Evolutionary conservation across 2,888 invertebrate species (phyloP).

Genomic region (Vanessa cardui): DNA sequence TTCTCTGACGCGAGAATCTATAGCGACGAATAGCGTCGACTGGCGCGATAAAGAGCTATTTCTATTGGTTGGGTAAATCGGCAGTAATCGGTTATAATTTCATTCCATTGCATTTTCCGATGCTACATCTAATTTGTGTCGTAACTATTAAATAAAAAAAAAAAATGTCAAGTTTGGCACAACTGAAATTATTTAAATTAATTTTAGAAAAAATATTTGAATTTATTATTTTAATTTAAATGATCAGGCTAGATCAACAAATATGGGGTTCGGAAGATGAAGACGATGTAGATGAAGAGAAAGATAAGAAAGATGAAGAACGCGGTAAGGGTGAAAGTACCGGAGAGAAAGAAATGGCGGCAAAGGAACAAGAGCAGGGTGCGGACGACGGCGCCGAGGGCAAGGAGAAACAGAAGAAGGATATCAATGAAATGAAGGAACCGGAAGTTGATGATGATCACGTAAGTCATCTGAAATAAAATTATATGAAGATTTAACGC

Average conservation of each 20-base stretch:
- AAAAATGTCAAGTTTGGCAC: no score
- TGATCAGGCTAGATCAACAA: conserved; percentile 85
- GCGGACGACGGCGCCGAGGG: conserved; percentile 80
- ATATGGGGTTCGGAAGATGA: conserved; percentile 94
- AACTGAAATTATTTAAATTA: no score
- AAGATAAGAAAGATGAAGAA: conserved; percentile 82
- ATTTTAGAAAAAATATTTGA: background rate
- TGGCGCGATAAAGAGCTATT: no score
- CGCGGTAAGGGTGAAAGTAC: conserved; percentile 84
- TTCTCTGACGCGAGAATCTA: no score
- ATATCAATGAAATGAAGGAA: conserved; percentile 93
- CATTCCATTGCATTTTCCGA: no score
- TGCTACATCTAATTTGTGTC: no score
- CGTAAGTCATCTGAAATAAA: conserved; percentile 51
- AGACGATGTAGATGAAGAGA: conserved; percentile 84
- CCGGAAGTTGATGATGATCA: conserved; percentile 91
- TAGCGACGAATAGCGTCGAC: no score
- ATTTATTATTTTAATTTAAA: conserved; percentile 10
- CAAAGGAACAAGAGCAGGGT: conserved; percentile 85
- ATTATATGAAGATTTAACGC: no score
- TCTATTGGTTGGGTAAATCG: no score
- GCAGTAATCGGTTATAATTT: no score
- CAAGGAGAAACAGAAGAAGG: conserved; percentile 83
- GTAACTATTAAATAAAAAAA: no score
- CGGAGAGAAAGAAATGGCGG: conserved; percentile 88